These are phyloP conservation scores for Pelobates fuscus DNA, from an alignment of 2,113 vertebrate species.

Conservation along the genomic window DNA sequence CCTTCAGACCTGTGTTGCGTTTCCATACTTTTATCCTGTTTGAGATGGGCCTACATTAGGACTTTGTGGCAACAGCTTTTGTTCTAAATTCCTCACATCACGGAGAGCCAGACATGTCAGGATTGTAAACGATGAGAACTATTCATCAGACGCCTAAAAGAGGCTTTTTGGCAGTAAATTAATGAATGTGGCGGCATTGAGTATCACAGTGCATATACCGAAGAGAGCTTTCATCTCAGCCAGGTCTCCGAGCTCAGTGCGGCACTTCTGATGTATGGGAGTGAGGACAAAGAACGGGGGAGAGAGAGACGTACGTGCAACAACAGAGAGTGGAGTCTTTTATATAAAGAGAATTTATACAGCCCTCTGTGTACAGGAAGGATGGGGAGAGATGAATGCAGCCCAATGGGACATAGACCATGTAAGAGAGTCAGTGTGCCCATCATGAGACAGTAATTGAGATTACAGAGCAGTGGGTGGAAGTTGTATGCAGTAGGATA, in stretches of 20 bases:
- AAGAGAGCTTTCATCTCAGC: constrained; percentile 44
- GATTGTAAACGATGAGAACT: constrained; percentile 49
- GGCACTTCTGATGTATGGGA: constrained; percentile 31
- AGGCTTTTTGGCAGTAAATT: constrained; percentile 51
- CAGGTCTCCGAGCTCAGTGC: constrained; percentile 33
- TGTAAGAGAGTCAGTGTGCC: too few relatives aligned
- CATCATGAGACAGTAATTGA: too few relatives aligned
- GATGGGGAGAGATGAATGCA: too few relatives aligned
- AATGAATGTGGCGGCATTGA: constrained; percentile 38
- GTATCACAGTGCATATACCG: constrained; percentile 32
- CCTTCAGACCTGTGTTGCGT: neutral
- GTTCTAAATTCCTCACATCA: constrained; percentile 44
- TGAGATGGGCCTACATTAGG: constrained; percentile 17
- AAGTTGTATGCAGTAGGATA: too few relatives aligned
- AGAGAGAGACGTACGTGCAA: neutral
- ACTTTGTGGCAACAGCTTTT: constrained; percentile 36
- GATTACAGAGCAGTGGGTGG: too few relatives aligned
- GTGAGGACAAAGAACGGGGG: constrained; percentile 12
- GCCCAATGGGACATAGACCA: too few relatives aligned
- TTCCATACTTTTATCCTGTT: constrained; percentile 17
- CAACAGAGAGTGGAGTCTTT: neutral
- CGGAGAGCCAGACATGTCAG: constrained; percentile 38
- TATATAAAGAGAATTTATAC: neutral
- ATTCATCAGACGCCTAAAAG: constrained; percentile 43
- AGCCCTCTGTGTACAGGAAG: too few relatives aligned